Conservation (phyloP, 2,113 vertebrate genomes). For the Sphyrna mokarran region DNA sequence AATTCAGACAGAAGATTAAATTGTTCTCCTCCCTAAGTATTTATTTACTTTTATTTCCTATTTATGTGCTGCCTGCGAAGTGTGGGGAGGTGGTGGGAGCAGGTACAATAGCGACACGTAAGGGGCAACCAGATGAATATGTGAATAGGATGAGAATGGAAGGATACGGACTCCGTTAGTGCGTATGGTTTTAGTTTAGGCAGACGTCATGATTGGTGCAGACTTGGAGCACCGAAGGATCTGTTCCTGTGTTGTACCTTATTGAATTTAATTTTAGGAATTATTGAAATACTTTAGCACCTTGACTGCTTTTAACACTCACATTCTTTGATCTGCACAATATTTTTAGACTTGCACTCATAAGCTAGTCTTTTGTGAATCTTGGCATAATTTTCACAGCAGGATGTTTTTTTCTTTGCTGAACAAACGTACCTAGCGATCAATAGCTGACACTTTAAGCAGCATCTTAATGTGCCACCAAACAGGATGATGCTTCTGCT, state of each 20-base stretch:
- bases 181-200: no score
- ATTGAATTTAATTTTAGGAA: neutral
- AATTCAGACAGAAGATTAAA: neutral
- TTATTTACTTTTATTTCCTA: neutral
- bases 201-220: no score
- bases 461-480: neutral
- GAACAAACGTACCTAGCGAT: neutral
- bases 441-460: neutral
- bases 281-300: neutral
- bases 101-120: no score
- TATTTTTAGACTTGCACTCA: neutral
- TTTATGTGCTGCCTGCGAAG: no score
- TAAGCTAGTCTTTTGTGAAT: neutral
- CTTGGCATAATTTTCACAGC: neutral
- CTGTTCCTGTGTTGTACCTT: no score
- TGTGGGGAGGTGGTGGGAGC: no score
- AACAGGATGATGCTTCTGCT: neutral
- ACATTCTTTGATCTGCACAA: neutral
- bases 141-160: no score
- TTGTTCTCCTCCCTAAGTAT: neutral
- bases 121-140: no score
- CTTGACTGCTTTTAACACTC: neutral
- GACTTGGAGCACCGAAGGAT: no score
- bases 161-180: no score
- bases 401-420: neutral